phyloP scores from a whole-genome alignment of 2,113 vertebrate species.

The Scartelaos histophorus region DNA sequence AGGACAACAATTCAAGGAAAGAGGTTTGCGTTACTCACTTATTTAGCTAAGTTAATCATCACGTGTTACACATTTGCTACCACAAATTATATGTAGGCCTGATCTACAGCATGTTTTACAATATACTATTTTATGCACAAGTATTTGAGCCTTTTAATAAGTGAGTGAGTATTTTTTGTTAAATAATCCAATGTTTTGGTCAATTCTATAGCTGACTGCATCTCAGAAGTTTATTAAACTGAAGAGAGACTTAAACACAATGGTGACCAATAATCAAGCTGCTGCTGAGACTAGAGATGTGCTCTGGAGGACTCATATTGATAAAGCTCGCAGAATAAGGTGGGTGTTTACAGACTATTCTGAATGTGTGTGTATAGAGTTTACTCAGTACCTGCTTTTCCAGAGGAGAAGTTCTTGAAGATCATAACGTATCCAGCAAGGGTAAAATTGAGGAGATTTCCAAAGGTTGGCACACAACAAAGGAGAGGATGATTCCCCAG shows the following conservation, averaged over 20 bases:
- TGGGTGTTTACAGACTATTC: conserved; percentile 32
- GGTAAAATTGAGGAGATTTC: conserved; percentile 81
- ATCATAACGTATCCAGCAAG: conserved; percentile 60
- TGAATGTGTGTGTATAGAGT: background rate
- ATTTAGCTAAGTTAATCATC: too few relatives aligned
- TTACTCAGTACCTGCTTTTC: background rate
- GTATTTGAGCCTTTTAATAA: too few relatives aligned
- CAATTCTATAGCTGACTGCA: background rate
- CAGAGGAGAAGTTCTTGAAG: conserved; percentile 71
- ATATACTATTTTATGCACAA: too few relatives aligned
- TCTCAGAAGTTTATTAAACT: conserved; percentile 77
- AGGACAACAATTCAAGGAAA: conserved; percentile 44
- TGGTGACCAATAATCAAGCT: conserved; percentile 82
- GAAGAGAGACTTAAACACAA: conserved; percentile 70
- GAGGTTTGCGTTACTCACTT: conserved; percentile 63
- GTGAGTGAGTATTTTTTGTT: background rate
- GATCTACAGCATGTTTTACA: too few relatives aligned
- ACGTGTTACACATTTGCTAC: too few relatives aligned
- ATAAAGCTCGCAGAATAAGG: conserved; percentile 77
- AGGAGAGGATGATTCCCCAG: conserved; percentile 67
- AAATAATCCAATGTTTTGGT: background rate
- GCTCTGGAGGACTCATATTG: conserved; percentile 69
- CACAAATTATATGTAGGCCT: too few relatives aligned
- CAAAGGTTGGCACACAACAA: conserved; percentile 70
- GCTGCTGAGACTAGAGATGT: conserved; percentile 78